phyloP scores from a whole-genome alignment of 2,113 vertebrate species.

The Trematocara nigrifrons region DNA sequence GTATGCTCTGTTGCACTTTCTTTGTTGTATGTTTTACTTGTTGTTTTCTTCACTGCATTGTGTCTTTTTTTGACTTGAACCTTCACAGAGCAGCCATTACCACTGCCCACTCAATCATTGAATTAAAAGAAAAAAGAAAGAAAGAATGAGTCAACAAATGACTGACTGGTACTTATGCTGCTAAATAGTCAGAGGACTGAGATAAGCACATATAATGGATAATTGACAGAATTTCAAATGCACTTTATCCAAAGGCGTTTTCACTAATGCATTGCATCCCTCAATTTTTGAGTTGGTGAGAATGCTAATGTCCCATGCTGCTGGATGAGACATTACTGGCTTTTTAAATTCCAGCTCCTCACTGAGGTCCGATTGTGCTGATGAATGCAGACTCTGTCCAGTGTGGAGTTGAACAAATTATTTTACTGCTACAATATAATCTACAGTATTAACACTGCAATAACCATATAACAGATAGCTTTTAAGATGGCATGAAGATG shows the following conservation, averaged over 20 bases:
- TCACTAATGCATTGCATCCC: not conserved
- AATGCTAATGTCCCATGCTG: not conserved
- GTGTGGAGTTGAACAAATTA: no score
- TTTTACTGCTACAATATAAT: no score
- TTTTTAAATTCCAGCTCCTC: not conserved
- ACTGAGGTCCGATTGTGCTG: not conserved
- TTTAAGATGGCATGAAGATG: no score
- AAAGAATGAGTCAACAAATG: not conserved
- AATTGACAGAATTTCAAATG: not conserved
- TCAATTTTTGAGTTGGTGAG: not conserved
- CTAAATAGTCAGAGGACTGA: not conserved
- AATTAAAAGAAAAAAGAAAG: conserved; percentile 19
- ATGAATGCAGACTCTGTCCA: not conserved
- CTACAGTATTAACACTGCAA: no score
- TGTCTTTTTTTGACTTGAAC: not conserved
- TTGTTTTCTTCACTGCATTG: not conserved
- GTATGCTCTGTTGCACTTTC: not conserved
- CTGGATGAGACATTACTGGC: not conserved
- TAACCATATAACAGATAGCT: no score
- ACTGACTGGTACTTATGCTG: not conserved
- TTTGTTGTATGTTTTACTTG: not conserved
- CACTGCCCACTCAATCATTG: not conserved
- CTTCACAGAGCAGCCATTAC: not conserved
- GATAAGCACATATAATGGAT: not conserved
- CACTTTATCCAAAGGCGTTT: not conserved